Percentiles rank a stretch among this genome's conserved stretches.
Conservation (phyloP, 1,140 invertebrate genomes). For the Radopholus similis region DNA sequence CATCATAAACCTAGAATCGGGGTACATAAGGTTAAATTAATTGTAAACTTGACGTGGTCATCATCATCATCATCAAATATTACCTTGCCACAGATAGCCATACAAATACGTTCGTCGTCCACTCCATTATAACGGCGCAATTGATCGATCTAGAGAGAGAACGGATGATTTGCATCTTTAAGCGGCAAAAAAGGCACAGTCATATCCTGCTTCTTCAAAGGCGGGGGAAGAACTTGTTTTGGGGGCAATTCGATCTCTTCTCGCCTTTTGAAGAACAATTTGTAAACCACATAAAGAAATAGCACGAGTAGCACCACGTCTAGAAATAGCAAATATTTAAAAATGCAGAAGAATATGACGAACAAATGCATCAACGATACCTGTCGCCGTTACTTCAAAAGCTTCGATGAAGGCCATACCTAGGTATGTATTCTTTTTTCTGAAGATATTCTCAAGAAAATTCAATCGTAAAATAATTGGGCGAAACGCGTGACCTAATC, state of each 20-base stretch:
- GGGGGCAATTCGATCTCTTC: conserved; percentile 8
- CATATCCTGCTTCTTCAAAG: conserved; percentile 43
- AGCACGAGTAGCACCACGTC: conserved; percentile 22
- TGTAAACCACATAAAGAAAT: conserved; percentile 28
- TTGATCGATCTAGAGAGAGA: no score
- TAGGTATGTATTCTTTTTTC: no score
- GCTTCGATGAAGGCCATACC: no score
- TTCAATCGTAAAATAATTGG: no score
- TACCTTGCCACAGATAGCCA: conserved; percentile 42
- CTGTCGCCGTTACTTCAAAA: no score
- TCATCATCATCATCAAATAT: conserved; percentile 4
- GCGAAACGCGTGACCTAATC: no score
- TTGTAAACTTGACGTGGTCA: not conserved
- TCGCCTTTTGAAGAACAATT: conserved; percentile 27
- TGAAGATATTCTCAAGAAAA: no score
- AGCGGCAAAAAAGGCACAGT: no score
- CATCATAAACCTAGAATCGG: conserved; percentile 40
- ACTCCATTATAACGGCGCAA: conserved; percentile 40
- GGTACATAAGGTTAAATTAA: conserved; percentile 1
- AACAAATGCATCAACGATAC: not conserved
- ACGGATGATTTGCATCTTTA: no score
- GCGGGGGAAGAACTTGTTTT: not conserved
- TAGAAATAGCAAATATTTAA: not conserved
- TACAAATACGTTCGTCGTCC: conserved; percentile 39
- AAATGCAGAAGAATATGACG: not conserved